Percentiles rank a stretch among this genome's conserved stretches.
These are phyloP conservation scores for Reticulitermes speratus DNA, from an alignment of 1,140 invertebrate species.

Conservation along the genomic window DNA sequence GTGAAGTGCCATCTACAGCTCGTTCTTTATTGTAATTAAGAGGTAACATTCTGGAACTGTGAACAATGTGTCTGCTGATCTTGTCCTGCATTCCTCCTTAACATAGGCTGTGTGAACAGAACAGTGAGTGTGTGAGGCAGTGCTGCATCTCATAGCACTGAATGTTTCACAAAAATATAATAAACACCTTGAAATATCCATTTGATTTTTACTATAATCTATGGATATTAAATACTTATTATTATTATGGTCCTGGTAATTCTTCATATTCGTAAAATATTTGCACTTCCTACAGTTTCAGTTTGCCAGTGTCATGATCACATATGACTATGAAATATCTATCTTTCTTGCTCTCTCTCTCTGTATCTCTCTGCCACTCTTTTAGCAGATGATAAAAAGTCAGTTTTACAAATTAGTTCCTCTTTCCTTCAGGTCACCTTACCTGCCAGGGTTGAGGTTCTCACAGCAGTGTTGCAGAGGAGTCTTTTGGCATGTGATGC, in stretches of 20 bases:
- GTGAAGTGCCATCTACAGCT: constrained; percentile 3
- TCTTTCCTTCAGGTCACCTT: too few species aligned
- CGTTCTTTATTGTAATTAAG: not conserved
- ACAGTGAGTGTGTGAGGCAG: not conserved
- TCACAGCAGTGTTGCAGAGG: too few species aligned
- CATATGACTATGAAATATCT: too few species aligned
- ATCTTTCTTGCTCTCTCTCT: too few species aligned
- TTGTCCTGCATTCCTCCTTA: not conserved
- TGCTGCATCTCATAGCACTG: not conserved
- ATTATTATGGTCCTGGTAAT: not conserved
- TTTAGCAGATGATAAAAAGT: too few species aligned
- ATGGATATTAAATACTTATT: not conserved
- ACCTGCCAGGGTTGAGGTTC: too few species aligned
- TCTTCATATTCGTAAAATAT: not conserved
- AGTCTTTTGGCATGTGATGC: too few species aligned
- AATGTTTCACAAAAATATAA: not conserved
- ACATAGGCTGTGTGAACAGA: not conserved
- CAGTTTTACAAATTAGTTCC: too few species aligned
- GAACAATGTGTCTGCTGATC: too few species aligned
- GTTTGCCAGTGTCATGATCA: too few species aligned
- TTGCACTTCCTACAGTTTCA: not conserved
- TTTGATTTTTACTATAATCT: not conserved
- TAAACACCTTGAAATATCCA: not conserved
- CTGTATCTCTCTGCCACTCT: too few species aligned
- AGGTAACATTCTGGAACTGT: not conserved